phyloP scores from a whole-genome alignment of 2,797 vertebrate species.

The Rhinichthys osculus region DNA sequence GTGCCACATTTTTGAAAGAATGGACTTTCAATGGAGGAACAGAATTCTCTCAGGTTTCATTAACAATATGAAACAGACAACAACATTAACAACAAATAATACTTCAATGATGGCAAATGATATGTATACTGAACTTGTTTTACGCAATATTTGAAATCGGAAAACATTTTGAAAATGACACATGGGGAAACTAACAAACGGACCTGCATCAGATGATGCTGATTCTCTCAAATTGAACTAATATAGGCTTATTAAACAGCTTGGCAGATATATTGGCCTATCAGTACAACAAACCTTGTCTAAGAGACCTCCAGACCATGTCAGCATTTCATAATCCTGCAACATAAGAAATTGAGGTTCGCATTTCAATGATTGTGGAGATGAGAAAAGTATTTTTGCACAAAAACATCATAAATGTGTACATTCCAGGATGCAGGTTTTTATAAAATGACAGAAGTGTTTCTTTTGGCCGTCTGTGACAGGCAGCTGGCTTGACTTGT shows the following conservation, averaged over 20 bases:
- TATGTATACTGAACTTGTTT: neutral
- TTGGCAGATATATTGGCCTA: neutral
- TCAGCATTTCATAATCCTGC: neutral
- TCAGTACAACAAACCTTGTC: neutral
- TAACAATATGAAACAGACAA: neutral
- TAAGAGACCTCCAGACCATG: neutral
- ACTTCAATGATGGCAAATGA: neutral
- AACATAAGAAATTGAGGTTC: neutral
- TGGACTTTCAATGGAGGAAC: neutral
- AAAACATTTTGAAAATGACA: neutral
- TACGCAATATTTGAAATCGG: neutral
- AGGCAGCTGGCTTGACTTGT: conserved; percentile 46
- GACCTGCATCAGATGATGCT: neutral
- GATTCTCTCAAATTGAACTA: neutral
- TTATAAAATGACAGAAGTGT: conserved; percentile 57
- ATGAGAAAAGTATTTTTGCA: neutral
- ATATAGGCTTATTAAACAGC: neutral
- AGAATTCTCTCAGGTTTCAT: neutral
- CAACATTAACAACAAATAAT: too few relatives aligned
- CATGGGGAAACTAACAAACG: neutral
- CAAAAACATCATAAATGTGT: conserved; percentile 10
- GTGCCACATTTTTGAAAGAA: neutral
- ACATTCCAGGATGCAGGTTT: conserved; percentile 41
- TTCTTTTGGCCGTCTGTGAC: conserved; percentile 59
- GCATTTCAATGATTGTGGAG: neutral